A percentile compares a stretch with the other conserved stretches of the same genome.
These are phyloP conservation scores for Maccullochella peelii DNA, from an alignment of 2,113 vertebrate genomes.

Conservation along the genomic window DNA sequence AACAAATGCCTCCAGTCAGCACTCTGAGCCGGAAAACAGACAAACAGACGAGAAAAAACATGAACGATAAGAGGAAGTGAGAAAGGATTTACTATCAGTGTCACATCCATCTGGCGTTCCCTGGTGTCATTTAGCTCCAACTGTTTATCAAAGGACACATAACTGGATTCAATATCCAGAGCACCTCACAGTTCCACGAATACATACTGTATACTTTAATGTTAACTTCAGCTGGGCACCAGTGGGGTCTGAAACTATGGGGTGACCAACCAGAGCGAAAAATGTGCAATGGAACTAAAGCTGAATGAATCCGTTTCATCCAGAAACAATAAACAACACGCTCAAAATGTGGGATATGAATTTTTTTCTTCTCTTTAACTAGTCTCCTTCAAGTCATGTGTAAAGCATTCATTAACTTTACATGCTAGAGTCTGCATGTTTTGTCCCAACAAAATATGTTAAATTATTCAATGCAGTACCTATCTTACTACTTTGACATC, in stretches of 20 bases:
- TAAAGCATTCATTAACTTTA: not conserved
- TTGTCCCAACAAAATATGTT: not conserved
- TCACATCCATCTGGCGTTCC: slow-evolving; percentile 38
- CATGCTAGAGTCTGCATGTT: not conserved
- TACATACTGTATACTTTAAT: not conserved
- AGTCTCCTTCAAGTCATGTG: not conserved
- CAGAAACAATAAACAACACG: not conserved
- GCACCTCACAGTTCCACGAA: not conserved
- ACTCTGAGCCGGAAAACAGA: slow-evolving; percentile 44
- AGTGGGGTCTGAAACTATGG: not conserved
- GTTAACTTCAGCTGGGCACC: too few relatives aligned
- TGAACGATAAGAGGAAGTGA: slow-evolving; percentile 59
- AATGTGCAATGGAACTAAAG: not conserved
- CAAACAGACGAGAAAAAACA: slow-evolving; percentile 25
- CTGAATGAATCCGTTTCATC: not conserved
- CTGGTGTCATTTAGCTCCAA: slow-evolving; percentile 14
- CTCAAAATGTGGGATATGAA: not conserved
- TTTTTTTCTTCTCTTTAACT: too few relatives aligned
- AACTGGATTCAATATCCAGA: not conserved
- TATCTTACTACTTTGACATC: not conserved
- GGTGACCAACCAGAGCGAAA: not conserved
- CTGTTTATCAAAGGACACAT: slow-evolving; percentile 15
- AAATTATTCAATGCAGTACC: not conserved
- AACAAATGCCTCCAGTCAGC: slow-evolving; percentile 43
- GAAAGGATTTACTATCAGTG: slow-evolving; percentile 50